These are phyloP conservation scores for Leptopilina myrica DNA, from an alignment of 2,888 invertebrate species.

Conservation along the genomic window DNA sequence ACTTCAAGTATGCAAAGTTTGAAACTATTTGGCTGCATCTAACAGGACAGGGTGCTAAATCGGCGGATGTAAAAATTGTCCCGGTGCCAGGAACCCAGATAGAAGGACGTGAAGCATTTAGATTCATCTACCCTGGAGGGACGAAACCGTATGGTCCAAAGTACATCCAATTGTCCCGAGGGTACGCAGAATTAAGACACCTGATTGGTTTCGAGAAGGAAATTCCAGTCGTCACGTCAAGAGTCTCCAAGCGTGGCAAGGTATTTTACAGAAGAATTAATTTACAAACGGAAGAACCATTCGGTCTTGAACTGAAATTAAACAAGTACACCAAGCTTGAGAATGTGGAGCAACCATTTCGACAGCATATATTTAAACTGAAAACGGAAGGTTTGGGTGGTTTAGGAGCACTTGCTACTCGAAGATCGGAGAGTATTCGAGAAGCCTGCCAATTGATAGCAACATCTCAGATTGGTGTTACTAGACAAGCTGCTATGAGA, in stretches of 20 bases:
- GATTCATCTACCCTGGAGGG: neutral
- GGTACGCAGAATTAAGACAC: neutral
- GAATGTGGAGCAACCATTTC: neutral
- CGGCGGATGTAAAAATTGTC: neutral
- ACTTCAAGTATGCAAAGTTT: neutral
- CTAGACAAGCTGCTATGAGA: neutral
- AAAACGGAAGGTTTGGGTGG: neutral
- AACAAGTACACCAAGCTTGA: neutral
- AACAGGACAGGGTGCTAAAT: neutral
- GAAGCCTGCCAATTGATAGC: neutral
- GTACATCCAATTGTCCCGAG: neutral
- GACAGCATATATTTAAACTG: neutral
- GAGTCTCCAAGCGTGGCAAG: neutral
- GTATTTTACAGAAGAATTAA: neutral
- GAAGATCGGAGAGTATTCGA: neutral
- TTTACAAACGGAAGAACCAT: neutral
- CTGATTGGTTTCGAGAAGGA: neutral
- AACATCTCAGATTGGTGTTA: too few relatives aligned
- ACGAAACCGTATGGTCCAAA: neutral
- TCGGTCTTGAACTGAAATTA: neutral
- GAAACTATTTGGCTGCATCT: neutral
- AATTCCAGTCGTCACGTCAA: neutral
- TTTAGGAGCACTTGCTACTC: neutral
- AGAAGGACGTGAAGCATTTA: neutral
- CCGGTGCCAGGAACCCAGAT: neutral